These are phyloP conservation scores for Octodon degus DNA, from an alignment of 2,113 vertebrate genomes.

Conservation along the genomic window DNA sequence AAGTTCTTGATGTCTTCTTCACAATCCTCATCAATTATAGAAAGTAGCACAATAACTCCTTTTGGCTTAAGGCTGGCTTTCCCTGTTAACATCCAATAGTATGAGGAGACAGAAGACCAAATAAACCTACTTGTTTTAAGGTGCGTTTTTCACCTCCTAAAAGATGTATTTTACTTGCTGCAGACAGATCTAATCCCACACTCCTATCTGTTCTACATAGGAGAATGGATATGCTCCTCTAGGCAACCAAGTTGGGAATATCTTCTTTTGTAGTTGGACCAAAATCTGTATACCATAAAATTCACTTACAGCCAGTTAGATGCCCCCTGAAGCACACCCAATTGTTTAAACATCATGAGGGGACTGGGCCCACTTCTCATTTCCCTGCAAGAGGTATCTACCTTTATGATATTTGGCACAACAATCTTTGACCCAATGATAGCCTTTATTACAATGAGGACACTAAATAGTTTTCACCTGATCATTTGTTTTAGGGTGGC, in stretches of 20 bases:
- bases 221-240: not conserved
- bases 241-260: not conserved
- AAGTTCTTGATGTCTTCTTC: not conserved
- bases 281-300: not conserved
- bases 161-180: not conserved
- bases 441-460: not conserved
- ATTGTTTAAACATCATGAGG: not conserved
- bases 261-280: not conserved
- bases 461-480: too few species aligned
- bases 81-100: not conserved
- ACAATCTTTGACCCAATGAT: not conserved
- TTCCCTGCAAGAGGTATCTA: too few species aligned
- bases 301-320: not conserved
- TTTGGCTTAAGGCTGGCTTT: not conserved
- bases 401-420: too few species aligned
- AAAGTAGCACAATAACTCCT: not conserved
- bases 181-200: too few species aligned
- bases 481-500: too few species aligned
- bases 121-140: not conserved
- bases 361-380: not conserved
- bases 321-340: accelerated
- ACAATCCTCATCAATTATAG: not conserved
- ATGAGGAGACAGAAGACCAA: not conserved
- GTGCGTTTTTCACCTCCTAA: not conserved
- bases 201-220: not conserved